A percentile compares a stretch with the other conserved stretches of the same genome.
phyloP scores from a whole-genome alignment of 2,888 invertebrate genomes.

The Celastrina argiolus region DNA sequence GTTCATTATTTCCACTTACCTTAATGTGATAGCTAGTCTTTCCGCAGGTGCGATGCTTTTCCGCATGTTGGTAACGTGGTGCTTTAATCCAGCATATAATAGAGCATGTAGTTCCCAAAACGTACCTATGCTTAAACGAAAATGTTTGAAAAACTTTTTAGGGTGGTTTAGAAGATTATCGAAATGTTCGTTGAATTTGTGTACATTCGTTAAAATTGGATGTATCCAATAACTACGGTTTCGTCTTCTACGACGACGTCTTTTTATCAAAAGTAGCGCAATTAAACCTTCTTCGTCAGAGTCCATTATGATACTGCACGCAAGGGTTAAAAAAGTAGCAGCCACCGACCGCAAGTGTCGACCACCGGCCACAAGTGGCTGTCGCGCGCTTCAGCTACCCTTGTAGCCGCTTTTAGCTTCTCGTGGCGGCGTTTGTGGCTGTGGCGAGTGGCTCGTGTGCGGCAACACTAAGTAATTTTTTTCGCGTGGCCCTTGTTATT shows the following conservation, averaged over 20 bases:
- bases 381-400: slow-evolving; percentile 38
- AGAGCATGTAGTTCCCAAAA: slow-evolving; percentile 38
- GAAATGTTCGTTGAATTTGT: slow-evolving; percentile 36
- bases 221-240: slow-evolving; percentile 37
- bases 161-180: slow-evolving; percentile 36
- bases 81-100: slow-evolving; percentile 38
- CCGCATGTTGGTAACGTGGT: slow-evolving; percentile 37
- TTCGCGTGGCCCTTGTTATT: too few relatives aligned
- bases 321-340: slow-evolving; percentile 22
- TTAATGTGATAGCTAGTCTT: slow-evolving; percentile 38
- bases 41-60: slow-evolving; percentile 37
- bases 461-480: slow-evolving; percentile 9
- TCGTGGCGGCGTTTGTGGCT: slow-evolving; percentile 29
- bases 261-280: slow-evolving; percentile 37
- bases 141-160: slow-evolving; percentile 38
- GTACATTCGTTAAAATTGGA: slow-evolving; percentile 35
- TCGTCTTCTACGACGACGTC: slow-evolving; percentile 36
- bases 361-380: slow-evolving; percentile 36
- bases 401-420: slow-evolving; percentile 36
- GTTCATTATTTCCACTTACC: slow-evolving; percentile 31
- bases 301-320: slow-evolving; percentile 31
- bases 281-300: slow-evolving; percentile 39
- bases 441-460: slow-evolving; percentile 26
- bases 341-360: slow-evolving; percentile 32
- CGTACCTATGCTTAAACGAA: slow-evolving; percentile 37